These are phyloP conservation scores for Chrysomela aeneicollis DNA, from an alignment of 2,888 invertebrate genomes.

Conservation along the genomic window DNA sequence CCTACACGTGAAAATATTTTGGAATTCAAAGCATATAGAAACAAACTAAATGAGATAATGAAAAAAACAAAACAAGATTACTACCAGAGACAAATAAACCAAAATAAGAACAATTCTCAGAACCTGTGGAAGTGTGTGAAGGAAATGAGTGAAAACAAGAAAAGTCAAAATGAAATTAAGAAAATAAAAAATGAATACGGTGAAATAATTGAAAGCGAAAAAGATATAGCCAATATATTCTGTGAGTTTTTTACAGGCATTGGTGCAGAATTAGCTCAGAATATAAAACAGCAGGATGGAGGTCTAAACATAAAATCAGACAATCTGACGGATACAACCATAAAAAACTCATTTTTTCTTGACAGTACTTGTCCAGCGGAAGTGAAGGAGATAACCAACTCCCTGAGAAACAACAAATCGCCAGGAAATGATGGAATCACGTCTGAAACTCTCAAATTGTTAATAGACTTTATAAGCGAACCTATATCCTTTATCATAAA, in stretches of 20 bases:
- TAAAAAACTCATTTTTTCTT: background rate
- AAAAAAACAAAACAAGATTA: background rate
- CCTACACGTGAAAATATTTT: background rate
- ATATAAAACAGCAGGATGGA: background rate
- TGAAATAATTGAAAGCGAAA: background rate
- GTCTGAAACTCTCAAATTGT: too few relatives aligned
- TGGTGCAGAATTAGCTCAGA: background rate
- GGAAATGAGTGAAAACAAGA: background rate
- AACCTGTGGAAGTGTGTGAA: background rate
- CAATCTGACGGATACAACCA: background rate
- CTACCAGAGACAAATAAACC: background rate
- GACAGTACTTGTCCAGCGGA: background rate
- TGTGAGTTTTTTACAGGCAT: slow-evolving; percentile 1
- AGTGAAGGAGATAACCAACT: background rate
- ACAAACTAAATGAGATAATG: slow-evolving; percentile 2
- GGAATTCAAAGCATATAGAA: slow-evolving; percentile 7
- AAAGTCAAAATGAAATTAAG: background rate
- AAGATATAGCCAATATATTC: slow-evolving; percentile 9
- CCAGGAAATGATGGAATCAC: background rate
- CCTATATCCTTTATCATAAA: too few relatives aligned
- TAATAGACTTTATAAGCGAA: too few relatives aligned
- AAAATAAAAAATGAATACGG: background rate
- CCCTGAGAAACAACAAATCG: slow-evolving; percentile 3
- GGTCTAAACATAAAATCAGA: background rate
- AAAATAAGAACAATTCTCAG: background rate